Base-by-base conservation (phyloP, 2,888 invertebrate species). In the Lumbricus terrestris region DNA sequence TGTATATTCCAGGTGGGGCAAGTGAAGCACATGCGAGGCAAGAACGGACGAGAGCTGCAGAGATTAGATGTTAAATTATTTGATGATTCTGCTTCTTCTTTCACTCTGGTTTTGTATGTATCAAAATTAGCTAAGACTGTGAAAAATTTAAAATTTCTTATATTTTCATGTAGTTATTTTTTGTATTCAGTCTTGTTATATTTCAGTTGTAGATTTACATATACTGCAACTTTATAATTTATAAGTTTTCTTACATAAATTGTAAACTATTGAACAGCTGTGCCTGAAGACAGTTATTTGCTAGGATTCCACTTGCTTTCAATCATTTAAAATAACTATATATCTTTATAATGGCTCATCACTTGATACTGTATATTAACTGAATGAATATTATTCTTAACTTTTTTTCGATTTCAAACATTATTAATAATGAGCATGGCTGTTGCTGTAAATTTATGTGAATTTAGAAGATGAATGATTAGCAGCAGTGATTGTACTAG, bases 11-110 rank as follows among this genome's bases (percentile, higher is more conserved):
- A 94, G 94, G 92, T 94, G 89, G 93, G 94, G 54, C 92, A 91
- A 90, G 92, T 92, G 34, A 93, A 93, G 90, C 93, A 94, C 42
- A 93, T 94, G 29, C 93, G 92, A 20, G 94, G 94, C 20, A 94
- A 94, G 91, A 92, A 91, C 38, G 94, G 94, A 42, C 93, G 92
- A 91, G 92, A 93, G 37, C 93, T 93, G n/a, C 93, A 93, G 88
- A 93, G 93, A 92, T 94, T 94, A 92, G 94, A 94, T 91, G 92
- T 95, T 33, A 93, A 93, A 90, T 90, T 95, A 85, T 93, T 94
- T 92, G 95, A 95, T 93, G 94, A 94, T 90, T 94, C 94, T 42
- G 93, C 93, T 89, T 89, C 92, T 29, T 92, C 92, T 88, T 94
- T 94, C 92, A 90, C 92, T 40, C 91, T 95, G 13, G 92, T 93